phyloP scores from a whole-genome alignment of 2,888 invertebrate species.

The Oxyteleia sp. region DNA sequence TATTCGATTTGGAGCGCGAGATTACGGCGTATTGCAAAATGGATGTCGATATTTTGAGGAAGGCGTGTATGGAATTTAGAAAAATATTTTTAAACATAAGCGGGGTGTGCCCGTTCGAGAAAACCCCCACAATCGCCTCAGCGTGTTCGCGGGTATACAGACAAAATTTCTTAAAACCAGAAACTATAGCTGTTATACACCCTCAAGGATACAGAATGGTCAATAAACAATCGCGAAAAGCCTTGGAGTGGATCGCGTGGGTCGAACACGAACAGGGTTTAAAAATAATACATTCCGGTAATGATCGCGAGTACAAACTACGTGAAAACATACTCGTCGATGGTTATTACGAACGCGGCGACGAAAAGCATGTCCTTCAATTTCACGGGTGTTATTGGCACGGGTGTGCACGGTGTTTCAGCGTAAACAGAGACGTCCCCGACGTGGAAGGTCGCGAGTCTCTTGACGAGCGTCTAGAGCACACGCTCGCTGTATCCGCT shows the following conservation, averaged over 20 bases:
- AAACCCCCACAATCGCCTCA: too few relatives aligned
- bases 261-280: not conserved
- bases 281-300: slow-evolving; percentile 13
- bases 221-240: slow-evolving; percentile 77
- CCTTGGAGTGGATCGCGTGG: slow-evolving; percentile 71
- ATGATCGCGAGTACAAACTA: too few relatives aligned
- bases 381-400: slow-evolving; percentile 17
- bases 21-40: too few relatives aligned
- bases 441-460: not conserved
- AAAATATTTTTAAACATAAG: too few relatives aligned
- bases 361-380: not conserved
- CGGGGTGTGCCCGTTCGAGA: too few relatives aligned
- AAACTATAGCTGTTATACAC: slow-evolving; percentile 80
- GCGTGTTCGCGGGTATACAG: slow-evolving; percentile 75
- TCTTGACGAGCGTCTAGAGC: too few relatives aligned
- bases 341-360: slow-evolving; percentile 46
- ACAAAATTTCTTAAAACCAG: slow-evolving; percentile 76
- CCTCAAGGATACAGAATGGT: slow-evolving; percentile 76
- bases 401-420: not conserved
- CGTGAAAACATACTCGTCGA: too few relatives aligned
- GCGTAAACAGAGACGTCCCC: not conserved
- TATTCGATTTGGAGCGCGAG: too few relatives aligned
- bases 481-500: too few relatives aligned
- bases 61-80: too few relatives aligned
- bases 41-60: too few relatives aligned